phyloP scores from a whole-genome alignment of 2,888 invertebrate species.

The Entomobrya multifasciata region DNA sequence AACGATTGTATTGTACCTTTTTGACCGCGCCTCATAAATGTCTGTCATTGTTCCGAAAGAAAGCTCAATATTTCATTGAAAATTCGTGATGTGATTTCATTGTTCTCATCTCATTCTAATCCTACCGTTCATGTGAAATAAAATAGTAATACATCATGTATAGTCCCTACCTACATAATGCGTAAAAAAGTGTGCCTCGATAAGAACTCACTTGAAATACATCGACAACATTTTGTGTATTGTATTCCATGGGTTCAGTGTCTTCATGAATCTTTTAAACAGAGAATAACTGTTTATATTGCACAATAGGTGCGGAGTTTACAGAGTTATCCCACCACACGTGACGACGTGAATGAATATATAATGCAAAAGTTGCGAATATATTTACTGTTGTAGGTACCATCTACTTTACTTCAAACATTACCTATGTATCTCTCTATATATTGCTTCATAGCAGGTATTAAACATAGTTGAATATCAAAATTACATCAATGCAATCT shows the following conservation, averaged over 20 bases:
- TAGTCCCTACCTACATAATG: no score
- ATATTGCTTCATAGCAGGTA: no score
- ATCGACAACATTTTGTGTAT: background rate
- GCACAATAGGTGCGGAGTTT: conserved; percentile 35
- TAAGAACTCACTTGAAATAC: background rate
- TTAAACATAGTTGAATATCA: background rate
- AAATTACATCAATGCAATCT: background rate
- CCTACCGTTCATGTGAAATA: background rate
- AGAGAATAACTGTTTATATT: conserved; percentile 20
- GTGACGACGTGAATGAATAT: conserved; percentile 21
- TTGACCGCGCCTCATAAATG: conserved; percentile 64
- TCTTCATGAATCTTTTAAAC: conserved; percentile 1
- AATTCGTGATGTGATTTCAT: conserved; percentile 10
- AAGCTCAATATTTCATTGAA: conserved; percentile 20
- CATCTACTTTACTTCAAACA: no score
- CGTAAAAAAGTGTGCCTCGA: conserved; percentile 7
- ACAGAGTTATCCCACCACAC: no score
- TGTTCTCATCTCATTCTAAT: background rate
- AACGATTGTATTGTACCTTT: conserved; percentile 5
- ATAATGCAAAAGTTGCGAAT: conserved; percentile 14
- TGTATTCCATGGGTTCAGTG: background rate
- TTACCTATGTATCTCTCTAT: background rate
- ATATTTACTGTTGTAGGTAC: no score
- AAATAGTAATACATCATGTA: no score
- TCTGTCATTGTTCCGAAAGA: conserved; percentile 46